Evolutionary conservation across 2,797 vertebrate species (phyloP), one percentile per base, ranked within the genome.

Genomic region (Coccyzus lansbergi): DNA sequence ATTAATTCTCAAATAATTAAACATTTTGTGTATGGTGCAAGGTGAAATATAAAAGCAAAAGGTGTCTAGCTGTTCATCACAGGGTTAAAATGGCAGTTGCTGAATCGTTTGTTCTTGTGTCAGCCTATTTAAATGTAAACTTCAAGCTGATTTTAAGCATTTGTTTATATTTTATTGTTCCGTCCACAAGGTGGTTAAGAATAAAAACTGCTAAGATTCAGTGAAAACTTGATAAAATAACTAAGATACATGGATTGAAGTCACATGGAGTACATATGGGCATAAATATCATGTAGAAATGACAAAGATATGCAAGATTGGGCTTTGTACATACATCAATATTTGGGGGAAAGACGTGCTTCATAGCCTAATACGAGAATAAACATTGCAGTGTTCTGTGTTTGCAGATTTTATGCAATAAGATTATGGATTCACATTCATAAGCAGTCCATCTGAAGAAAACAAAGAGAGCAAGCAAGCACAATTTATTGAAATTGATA

Each of bases 1-100:
- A 98, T 98, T 98, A 98, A 98, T 98, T 98, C 98, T 98, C 98
- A 98, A 98, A 98, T 97, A 98, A 98, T 98, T 98, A 97, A 98
- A 98, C 98, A 97, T 97, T 97, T 98, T 98, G 93, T 97, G 97
- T 96, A 96, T 96, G 90, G 91, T 96, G 95, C 97, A 98, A 98
- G 98, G 98, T 98, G 98, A 98, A 97, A 97, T 96, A 97, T 93
- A 96, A 98, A 97, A 97, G 95, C 96, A 97, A 98, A 97, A 97
- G 95, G 96, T 97, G 80, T 65, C 77, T 93, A 90, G 75, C 75
- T 97, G 42, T 95, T 98, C 95, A 94, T 96, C 92, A 90, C 29
- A 96, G 86, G 90, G 92, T 94, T 97, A 96, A 96, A 96, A 91
- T 77, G 78, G 44, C 81, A 94, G 86, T 92, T 96, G 89, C 81